Evolutionary conservation across 2,113 vertebrate species (phyloP), one percentile per base, ranked within the genome.

Genomic region (Toxostoma redivivum): DNA sequence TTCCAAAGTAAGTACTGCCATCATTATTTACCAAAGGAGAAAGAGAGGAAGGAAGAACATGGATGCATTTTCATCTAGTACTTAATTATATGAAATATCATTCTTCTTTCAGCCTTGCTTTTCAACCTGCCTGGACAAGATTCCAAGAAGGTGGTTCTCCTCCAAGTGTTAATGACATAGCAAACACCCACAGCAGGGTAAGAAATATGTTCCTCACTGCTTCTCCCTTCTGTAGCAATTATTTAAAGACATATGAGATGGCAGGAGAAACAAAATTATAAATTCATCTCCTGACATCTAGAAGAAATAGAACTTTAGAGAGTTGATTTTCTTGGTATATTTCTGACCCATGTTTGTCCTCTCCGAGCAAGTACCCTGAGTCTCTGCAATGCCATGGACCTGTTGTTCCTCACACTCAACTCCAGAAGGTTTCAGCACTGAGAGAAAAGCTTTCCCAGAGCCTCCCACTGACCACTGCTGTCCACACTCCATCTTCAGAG

Each of bases 121-220:
- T 50, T 62, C 83, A 96, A 86, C 92, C 65, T 95, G 95, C 48
- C 90, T 84, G 92, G 76, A 92, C 95, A 96, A 79, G 92, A 84
- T 60, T 69, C 71, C 65, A 81, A 81, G 82, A 92, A 92, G 86
- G 82, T 92, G 72, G 44, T 84, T 93, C 82, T 96, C 72, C 80
- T 88, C 88, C 86, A 81, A 95, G 90, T 84, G 95, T 54, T 93
- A 94, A 97, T 93, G 93, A 88, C 72, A 93, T 31, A 77, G 88
- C 88, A 61, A 93, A 97, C 95, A 90, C 94, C 69, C 80, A 81
- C 88, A 86, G 90, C 65, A 92, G 88, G 35, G 30, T 42, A 81
- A 86, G 73, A 90, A 96, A 94, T n/a, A n/a, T 31, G n/a, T n/a
- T 90, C 44, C 72, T 77, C 47, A 40, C 58, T n/a, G 33, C 20